Conservation (phyloP, 1,140 invertebrate genomes). For the Muscidifurax raptorellus region DNA sequence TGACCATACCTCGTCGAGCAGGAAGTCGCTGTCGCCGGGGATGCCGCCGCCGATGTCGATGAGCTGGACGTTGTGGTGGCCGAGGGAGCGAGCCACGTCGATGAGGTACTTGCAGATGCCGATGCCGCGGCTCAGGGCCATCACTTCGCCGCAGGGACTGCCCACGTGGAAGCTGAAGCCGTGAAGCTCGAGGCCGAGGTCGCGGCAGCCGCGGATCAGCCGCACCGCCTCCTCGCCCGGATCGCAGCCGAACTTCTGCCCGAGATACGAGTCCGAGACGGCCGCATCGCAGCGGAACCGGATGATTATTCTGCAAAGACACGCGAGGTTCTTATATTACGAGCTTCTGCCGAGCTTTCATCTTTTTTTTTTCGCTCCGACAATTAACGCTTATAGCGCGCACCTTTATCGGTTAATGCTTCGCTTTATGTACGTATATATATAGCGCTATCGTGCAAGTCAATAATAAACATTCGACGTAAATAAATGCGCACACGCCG, state of each 20-base stretch:
- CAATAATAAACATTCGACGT: too few species aligned
- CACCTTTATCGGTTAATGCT: too few species aligned
- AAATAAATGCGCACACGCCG: too few species aligned
- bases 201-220: conserved; percentile 85
- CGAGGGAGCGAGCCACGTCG: conserved; percentile 79
- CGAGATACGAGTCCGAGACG: conserved; percentile 87
- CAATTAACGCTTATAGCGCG: too few species aligned
- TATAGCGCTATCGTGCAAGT: too few species aligned
- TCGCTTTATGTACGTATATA: too few species aligned
- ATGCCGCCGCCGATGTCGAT: conserved; percentile 92
- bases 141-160: conserved; percentile 85
- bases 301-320: conserved; percentile 84
- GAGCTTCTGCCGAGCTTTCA: not conserved
- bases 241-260: conserved; percentile 96
- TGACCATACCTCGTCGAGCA: conserved; percentile 79
- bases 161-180: conserved; percentile 94
- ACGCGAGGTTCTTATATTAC: too few species aligned
- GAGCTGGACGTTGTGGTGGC: conserved; percentile 81
- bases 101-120: conserved; percentile 81
- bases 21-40: conserved; percentile 80
- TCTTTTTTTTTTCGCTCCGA: too few species aligned
- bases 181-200: conserved; percentile 84
- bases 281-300: conserved; percentile 92
- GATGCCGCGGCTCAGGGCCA: conserved; percentile 84
- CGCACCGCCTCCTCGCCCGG: conserved; percentile 84